Evolutionary conservation across 2,888 invertebrate genomes (phyloP).

Genomic region (Acrobasis suavella): DNA sequence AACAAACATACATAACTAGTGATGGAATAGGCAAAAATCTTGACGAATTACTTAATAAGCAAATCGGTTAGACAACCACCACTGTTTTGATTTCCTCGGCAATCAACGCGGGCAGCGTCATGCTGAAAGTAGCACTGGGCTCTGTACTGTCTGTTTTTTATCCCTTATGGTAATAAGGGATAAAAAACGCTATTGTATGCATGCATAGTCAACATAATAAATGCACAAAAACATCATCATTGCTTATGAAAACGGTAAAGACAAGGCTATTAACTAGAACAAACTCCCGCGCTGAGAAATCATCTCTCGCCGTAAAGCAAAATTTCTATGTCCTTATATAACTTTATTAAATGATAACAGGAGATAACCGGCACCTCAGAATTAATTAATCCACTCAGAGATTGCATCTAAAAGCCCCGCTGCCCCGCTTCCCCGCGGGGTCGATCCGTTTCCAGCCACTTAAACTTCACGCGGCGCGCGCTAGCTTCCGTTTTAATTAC

Average conservation of each 20-base stretch:
- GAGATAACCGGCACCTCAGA: conserved; percentile 81
- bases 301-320: conserved; percentile 50
- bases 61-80: too few species aligned
- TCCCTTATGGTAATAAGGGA: too few species aligned
- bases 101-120: too few species aligned
- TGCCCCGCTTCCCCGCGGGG: conserved; percentile 59
- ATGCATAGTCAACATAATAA: too few species aligned
- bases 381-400: conserved; percentile 83
- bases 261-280: neutral
- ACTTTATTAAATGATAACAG: conserved; percentile 81
- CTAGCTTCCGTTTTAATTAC: conserved; percentile 84
- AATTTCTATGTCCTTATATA: conserved; percentile 70
- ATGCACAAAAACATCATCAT: conserved; percentile 8
- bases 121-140: too few species aligned
- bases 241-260: neutral
- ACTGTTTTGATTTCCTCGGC: too few species aligned
- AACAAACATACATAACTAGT: too few species aligned
- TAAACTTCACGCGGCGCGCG: conserved; percentile 82
- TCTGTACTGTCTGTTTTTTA: too few species aligned
- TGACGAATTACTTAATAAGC: too few species aligned
- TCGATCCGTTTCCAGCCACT: conserved; percentile 82
- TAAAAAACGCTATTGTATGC: too few species aligned
- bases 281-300: conserved; percentile 35
- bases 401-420: conserved; percentile 77
- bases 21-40: too few species aligned